Conservation (phyloP, 2,113 vertebrate genomes). For the Mus spicilegus region DNA sequence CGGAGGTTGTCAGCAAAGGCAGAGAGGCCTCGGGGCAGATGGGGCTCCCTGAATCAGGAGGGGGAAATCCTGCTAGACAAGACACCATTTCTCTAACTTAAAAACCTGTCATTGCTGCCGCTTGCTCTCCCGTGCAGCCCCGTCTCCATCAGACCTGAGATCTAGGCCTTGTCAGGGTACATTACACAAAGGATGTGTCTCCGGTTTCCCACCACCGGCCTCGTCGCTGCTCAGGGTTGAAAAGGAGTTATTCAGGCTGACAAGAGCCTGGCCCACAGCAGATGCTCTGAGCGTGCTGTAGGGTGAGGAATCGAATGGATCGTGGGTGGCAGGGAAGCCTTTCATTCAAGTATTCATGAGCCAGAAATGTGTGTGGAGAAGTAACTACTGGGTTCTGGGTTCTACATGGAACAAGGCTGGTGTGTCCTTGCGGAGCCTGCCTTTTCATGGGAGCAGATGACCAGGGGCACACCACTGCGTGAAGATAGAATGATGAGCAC, state of each 20-base stretch:
- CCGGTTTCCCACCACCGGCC: not conserved
- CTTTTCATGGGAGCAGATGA: not conserved
- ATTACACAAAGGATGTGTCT: slow-evolving; percentile 64
- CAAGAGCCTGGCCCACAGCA: slow-evolving; percentile 48
- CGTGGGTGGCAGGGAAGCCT: not conserved
- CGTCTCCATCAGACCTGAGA: slow-evolving; percentile 34
- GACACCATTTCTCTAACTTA: slow-evolving; percentile 71
- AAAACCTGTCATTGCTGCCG: slow-evolving; percentile 56
- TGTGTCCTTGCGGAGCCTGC: not conserved
- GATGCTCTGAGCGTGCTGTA: not conserved
- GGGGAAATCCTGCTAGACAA: slow-evolving; percentile 67
- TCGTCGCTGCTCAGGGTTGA: not conserved
- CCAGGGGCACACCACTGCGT: not conserved
- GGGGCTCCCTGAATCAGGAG: slow-evolving; percentile 51
- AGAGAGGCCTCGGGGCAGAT: slow-evolving; percentile 63
- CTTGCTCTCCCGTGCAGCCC: not conserved
- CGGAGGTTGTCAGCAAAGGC: slow-evolving; percentile 49
- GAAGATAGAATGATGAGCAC: not conserved
- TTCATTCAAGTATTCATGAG: not conserved
- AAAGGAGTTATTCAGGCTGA: slow-evolving; percentile 32
- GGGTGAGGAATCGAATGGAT: not conserved
- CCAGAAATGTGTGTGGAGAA: not conserved
- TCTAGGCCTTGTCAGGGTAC: slow-evolving; percentile 43
- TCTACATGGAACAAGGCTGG: not conserved
- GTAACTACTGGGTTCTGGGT: not conserved